These are phyloP conservation scores for Leptopilina syphax DNA, from an alignment of 2,888 invertebrate genomes.

Conservation along the genomic window DNA sequence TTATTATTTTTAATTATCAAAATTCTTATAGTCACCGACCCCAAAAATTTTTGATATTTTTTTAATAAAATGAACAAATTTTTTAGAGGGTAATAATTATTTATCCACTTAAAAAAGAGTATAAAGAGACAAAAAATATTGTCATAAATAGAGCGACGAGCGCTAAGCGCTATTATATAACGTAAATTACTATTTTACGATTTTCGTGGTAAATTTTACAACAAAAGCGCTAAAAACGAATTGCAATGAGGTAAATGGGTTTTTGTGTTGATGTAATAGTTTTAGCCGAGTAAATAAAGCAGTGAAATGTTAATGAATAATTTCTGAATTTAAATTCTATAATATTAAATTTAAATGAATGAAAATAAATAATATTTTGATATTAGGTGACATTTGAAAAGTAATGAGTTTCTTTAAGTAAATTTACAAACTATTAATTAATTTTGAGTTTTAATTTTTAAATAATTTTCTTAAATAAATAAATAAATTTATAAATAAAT, in stretches of 20 bases:
- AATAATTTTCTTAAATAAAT: too few relatives aligned
- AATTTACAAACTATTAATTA: too few relatives aligned
- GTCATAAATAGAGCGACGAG: not conserved
- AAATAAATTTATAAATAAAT: too few relatives aligned
- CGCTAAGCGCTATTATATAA: conserved; percentile 3
- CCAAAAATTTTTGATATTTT: too few relatives aligned
- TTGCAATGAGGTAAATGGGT: conserved; percentile 5
- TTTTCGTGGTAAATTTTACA: conserved; percentile 28
- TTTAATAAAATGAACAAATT: not conserved
- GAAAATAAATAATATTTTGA: not conserved
- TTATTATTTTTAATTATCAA: too few relatives aligned
- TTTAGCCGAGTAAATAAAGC: not conserved
- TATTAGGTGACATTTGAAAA: too few relatives aligned
- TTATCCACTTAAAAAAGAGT: not conserved
- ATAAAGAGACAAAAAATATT: not conserved
- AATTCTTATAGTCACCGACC: too few relatives aligned
- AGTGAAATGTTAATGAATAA: not conserved
- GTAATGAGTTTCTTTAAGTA: too few relatives aligned
- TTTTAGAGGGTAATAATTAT: not conserved
- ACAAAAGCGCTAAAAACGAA: conserved; percentile 8
- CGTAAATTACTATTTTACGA: conserved; percentile 22
- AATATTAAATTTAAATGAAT: not conserved
- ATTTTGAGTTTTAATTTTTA: too few relatives aligned
- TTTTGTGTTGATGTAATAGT: conserved; percentile 8
- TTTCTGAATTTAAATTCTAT: not conserved